A percentile compares a stretch with the other conserved stretches of the same genome.
phyloP scores from a whole-genome alignment of 2,797 vertebrate species.

The Anomalospiza imberbis region DNA sequence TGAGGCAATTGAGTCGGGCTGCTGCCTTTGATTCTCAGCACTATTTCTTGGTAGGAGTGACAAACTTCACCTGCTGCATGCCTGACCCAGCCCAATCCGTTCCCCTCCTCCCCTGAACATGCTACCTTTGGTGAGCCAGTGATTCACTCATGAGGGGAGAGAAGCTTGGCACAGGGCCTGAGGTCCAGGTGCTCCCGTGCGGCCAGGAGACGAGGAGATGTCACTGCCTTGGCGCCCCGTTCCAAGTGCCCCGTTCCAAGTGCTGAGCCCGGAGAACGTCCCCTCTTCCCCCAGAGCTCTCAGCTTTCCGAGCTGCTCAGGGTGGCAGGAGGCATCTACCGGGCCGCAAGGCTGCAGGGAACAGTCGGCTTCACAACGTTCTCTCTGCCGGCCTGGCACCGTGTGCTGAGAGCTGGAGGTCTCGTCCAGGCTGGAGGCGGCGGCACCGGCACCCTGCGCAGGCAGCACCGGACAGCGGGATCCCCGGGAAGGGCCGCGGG shows the following conservation, averaged over 20 bases:
- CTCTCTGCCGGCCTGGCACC: rapidly evolving
- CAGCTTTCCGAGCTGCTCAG: neutral
- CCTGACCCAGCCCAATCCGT: neutral
- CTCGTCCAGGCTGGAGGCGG: neutral
- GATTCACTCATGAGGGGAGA: neutral
- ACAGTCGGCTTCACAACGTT: rapidly evolving
- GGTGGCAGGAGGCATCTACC: neutral
- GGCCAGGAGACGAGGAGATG: neutral
- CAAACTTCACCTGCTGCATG: rapidly evolving
- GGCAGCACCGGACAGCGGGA: rapidly evolving
- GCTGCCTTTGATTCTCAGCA: neutral
- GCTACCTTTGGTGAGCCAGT: rapidly evolving
- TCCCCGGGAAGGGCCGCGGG: too few relatives aligned
- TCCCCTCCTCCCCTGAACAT: neutral
- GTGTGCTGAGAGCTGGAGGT: rapidly evolving
- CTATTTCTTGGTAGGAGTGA: neutral
- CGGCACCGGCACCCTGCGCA: too few relatives aligned
- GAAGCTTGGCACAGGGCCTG: neutral
- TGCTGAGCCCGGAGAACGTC: neutral
- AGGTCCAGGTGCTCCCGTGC: rapidly evolving
- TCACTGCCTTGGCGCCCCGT: rapidly evolving
- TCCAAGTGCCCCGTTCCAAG: rapidly evolving
- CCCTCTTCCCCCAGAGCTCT: neutral
- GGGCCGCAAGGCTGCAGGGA: neutral
- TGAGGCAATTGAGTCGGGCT: too few relatives aligned